These are phyloP conservation scores for Palythoa grandis DNA, from an alignment of 92 coral and sea anemone genomes.

Conservation along the genomic window DNA sequence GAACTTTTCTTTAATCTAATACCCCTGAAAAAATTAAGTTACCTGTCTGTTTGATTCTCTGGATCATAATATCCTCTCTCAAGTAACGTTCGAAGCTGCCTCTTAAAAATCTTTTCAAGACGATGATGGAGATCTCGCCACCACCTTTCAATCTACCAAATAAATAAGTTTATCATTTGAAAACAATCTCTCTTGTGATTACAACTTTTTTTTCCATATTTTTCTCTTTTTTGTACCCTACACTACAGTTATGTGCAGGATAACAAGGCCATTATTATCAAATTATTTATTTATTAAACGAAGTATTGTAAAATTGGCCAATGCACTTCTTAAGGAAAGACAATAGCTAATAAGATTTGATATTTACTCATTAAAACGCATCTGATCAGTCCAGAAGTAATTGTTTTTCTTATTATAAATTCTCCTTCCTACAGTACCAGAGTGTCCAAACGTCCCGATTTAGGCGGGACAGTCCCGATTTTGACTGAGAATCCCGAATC, in stretches of 20 bases:
- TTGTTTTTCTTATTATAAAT: neutral
- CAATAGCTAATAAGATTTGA: neutral
- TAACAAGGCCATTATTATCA: neutral
- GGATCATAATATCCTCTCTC: constrained; percentile 61
- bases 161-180: neutral
- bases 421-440: neutral
- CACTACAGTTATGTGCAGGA: neutral
- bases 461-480: too few relatives aligned
- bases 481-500: too few relatives aligned
- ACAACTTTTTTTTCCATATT: neutral
- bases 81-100: constrained; percentile 56
- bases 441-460: neutral
- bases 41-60: constrained; percentile 50
- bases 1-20: neutral
- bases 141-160: constrained; percentile 62
- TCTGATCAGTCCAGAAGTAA: neutral
- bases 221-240: neutral
- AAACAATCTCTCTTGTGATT: constrained; percentile 3
- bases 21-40: constrained; percentile 15
- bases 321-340: neutral
- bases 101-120: constrained; percentile 56
- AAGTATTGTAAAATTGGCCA: neutral
- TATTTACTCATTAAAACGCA: neutral
- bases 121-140: constrained; percentile 64
- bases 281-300: too few relatives aligned